Evolutionary conservation across 2,113 vertebrate species (phyloP), one percentile per base, ranked within the genome.

Genomic region (Charina bottae): DNA sequence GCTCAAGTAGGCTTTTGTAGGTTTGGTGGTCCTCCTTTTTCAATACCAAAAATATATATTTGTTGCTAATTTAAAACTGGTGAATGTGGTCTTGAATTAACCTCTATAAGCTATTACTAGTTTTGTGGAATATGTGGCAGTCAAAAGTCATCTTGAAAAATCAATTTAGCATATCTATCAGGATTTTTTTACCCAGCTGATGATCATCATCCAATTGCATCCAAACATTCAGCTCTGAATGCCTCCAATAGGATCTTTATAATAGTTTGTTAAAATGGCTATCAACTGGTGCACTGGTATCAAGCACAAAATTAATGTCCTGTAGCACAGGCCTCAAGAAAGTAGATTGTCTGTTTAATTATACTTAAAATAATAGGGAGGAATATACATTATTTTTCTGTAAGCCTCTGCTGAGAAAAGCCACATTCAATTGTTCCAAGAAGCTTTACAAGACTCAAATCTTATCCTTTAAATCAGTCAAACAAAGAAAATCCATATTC

Each of bases 391-490:
- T 83, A 11, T 53, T 59, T 94, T 90, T 91, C 72, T 33, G 68
- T 53, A 88, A 87, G 72, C 46, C 84, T 87, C 37, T 92, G 78
- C 56, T 84, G 53, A 55, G 87, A 64, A 89, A 85, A 53, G 90
- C 0, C 62, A 90, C 89, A 37, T 8, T n/a, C 28, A 93, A 83
- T 59, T 88, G 2, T 62, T 93, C 64, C 46, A 53, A 94, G 24
- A 24, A 92, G 91, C 26, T 56, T 90, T 93, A 85, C 88, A 92
- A 37, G 12, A 86, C 90, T 7, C n/a, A 13, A 49, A 54, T 93
- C 56, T 90, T 15, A n/a, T 89, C 90, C 56, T 87, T 88, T 33
- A 55, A 92, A 89, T 91, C 93, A 87, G 19, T 84, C 84, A 90
- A 92, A 93, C 24, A 90, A 91, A 90, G 86, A n/a, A 6, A 95